Evolutionary conservation across 2,888 invertebrate species (phyloP).

Genomic region (Mesorhabditis belari): DNA sequence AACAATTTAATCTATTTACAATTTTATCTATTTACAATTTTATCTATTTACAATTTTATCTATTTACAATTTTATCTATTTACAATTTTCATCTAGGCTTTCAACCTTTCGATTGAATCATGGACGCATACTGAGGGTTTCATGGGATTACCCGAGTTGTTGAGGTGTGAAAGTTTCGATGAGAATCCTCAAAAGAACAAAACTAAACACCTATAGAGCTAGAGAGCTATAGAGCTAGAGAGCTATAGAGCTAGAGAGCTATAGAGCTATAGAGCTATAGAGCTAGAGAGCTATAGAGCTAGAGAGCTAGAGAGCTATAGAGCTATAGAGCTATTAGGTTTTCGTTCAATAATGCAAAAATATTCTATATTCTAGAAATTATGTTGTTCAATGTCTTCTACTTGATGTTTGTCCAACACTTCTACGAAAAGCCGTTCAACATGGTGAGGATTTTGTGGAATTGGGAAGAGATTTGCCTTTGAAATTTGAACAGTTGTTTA

Average conservation of each 20-base stretch:
- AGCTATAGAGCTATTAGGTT: background rate
- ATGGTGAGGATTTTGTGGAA: slow-evolving; percentile 7
- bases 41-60: too few species aligned
- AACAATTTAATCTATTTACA: too few species aligned
- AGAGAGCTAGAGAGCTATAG: background rate
- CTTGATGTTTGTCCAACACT: slow-evolving; percentile 48
- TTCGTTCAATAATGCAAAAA: background rate
- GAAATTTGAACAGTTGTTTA: too few species aligned
- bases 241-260: background rate
- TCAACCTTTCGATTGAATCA: too few species aligned
- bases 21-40: too few species aligned
- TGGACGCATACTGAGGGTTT: too few species aligned
- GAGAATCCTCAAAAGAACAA: too few species aligned
- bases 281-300: background rate
- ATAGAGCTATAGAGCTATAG: background rate
- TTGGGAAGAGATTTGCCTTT: background rate
- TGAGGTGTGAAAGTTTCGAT: too few species aligned
- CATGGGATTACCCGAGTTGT: too few species aligned
- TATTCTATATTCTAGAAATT: slow-evolving; percentile 10
- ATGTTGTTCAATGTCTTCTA: slow-evolving; percentile 36
- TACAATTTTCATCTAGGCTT: too few species aligned
- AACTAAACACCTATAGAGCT: too few species aligned
- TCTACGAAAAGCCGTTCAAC: slow-evolving; percentile 42
- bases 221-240: background rate
- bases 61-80: too few species aligned